phyloP scores from a whole-genome alignment of 2,888 invertebrate genomes.

The Drosophila algonquin region DNA sequence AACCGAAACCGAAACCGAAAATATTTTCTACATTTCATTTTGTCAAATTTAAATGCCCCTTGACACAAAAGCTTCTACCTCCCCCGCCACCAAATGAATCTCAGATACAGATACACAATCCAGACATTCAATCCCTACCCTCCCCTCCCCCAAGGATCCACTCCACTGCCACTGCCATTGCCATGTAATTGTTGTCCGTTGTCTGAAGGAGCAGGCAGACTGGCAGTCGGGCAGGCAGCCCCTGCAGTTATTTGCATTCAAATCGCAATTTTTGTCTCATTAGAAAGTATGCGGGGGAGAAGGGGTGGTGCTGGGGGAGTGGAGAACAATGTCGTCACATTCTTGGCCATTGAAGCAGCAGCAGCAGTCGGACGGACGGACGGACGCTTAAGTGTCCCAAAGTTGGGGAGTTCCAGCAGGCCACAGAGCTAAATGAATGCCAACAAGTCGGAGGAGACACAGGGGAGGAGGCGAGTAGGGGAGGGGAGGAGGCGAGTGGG shows the following conservation, averaged over 20 bases:
- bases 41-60: slow-evolving; percentile 67
- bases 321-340: slow-evolving; percentile 45
- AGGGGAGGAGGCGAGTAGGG: not conserved
- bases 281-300: slow-evolving; percentile 52
- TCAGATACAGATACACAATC: slow-evolving; percentile 9
- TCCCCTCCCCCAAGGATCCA: slow-evolving; percentile 20
- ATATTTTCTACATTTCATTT: slow-evolving; percentile 67
- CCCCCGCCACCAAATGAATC: slow-evolving; percentile 6
- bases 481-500: not conserved
- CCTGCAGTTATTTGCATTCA: slow-evolving; percentile 80
- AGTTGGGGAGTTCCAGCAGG: slow-evolving; percentile 56
- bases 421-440: slow-evolving; percentile 69
- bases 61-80: slow-evolving; percentile 54
- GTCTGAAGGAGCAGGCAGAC: slow-evolving; percentile 54
- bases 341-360: slow-evolving; percentile 24
- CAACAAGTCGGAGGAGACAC: slow-evolving; percentile 60
- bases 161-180: slow-evolving; percentile 55
- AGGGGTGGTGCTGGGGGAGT: not conserved
- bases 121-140: not conserved
- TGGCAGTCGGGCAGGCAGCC: slow-evolving; percentile 14
- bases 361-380: slow-evolving; percentile 32
- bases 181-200: slow-evolving; percentile 73
- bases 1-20: slow-evolving; percentile 49
- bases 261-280: slow-evolving; percentile 79
- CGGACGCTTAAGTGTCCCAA: slow-evolving; percentile 77